Base-by-base conservation (phyloP, 2,113 vertebrate species). In the Cephalopterus ornatus region DNA sequence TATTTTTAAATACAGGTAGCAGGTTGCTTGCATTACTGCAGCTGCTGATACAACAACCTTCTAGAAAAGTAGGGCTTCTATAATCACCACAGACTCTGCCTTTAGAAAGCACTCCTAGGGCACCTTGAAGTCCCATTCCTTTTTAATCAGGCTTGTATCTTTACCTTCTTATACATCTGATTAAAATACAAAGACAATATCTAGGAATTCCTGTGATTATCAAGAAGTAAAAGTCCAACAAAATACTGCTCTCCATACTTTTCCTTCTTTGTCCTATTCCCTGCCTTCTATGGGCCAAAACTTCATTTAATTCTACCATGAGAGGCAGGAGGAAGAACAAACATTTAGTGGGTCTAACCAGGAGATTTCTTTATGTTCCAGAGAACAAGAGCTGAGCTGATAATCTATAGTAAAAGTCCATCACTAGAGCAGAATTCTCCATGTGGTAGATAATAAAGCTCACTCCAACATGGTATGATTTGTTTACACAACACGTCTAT, bases 211-310 rank as follows among this genome's bases (percentile, higher is more conserved):
- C 44, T 94, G 53, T 14, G 35, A 93, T 76, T 61, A 92, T 26
- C 56, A 92, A 62, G 35, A 41, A 78, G 5, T 22, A 35, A 18
- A 52, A 56, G 37, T 52, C 4, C 28, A 91, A 49, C 4, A 49
- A 80, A 80, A 42, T 3, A 52, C 3, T 0, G 0, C 8, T 76
- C 50, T 46, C 56, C 11, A 3, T 16, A 39, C 24, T 27, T 77
- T 88, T 75, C 49, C n/a, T 66, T 63, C n/a, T 88, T 65, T 47
- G 27, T 47, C 53, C 28, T 62, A 73, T 49, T 76, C 58, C 2
- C 1, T 35, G 23, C 9, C 8, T 89, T 74, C 30, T 44, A 23
- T 37, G 42, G 58, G 30, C 17, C 22, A 80, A 70, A 91, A 66
- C 16, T 75, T n/a, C n/a, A 76, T 47, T 61, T 58, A 62, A 47